These are phyloP conservation scores for Drosophila tropicalis DNA, from an alignment of 1,140 invertebrate species.

Conservation along the genomic window DNA sequence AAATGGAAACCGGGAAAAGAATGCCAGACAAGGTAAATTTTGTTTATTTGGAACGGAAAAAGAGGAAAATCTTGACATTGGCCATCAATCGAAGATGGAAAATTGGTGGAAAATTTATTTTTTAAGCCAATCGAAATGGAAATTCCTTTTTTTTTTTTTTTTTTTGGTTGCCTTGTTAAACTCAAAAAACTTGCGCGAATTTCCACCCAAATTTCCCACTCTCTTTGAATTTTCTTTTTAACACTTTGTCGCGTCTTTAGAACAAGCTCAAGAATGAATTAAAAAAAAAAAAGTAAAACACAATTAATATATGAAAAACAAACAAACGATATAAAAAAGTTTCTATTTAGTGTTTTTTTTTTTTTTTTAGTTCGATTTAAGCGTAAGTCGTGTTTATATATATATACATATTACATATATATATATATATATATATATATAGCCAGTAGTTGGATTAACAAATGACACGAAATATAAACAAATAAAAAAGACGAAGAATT, in stretches of 20 bases:
- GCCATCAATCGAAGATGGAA: constrained; percentile 19
- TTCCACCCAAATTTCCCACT: background rate
- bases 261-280: constrained; percentile 35
- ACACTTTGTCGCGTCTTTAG: constrained; percentile 48
- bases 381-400: constrained; percentile 69
- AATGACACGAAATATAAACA: constrained; percentile 25
- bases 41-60: constrained; percentile 2
- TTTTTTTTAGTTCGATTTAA: constrained; percentile 45
- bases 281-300: constrained; percentile 4
- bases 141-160: too few species aligned
- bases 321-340: constrained; percentile 33
- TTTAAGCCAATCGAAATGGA: too few species aligned
- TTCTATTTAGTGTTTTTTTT: constrained; percentile 65
- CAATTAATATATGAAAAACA: constrained; percentile 1
- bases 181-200: too few species aligned
- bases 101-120: too few species aligned
- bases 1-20: constrained; percentile 41
- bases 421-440: constrained; percentile 58
- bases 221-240: constrained; percentile 21
- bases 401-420: constrained; percentile 45
- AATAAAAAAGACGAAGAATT: constrained; percentile 47
- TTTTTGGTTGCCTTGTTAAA: too few species aligned
- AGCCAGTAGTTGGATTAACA: constrained; percentile 62
- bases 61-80: background rate
- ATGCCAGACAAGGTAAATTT: constrained; percentile 47